These are phyloP conservation scores for Copsychus sechellarum DNA, from an alignment of 2,113 vertebrate genomes.

Conservation along the genomic window DNA sequence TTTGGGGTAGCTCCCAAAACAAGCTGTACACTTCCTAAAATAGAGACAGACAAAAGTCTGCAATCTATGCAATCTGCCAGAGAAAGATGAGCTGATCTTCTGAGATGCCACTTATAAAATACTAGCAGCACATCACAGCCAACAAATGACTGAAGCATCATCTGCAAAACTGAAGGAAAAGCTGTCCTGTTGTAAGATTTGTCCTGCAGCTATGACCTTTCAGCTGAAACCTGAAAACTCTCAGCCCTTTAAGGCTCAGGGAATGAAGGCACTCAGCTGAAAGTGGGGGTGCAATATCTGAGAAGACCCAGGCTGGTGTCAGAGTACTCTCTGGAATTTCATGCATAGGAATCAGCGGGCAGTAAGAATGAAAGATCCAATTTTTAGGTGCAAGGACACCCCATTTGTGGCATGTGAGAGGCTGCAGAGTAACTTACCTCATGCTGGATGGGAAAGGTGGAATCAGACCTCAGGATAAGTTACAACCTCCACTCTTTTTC, in stretches of 20 bases:
- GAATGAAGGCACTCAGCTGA: not conserved
- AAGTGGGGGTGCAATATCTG: not conserved
- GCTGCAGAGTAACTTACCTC: not conserved
- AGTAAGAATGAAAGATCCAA: not conserved
- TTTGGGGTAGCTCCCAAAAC: not conserved
- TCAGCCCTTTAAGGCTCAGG: not conserved
- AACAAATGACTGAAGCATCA: not conserved
- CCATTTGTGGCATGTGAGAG: not conserved
- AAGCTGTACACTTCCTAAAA: slow-evolving; percentile 12
- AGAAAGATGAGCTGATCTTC: not conserved
- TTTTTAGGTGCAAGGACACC: not conserved
- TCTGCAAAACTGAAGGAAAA: not conserved
- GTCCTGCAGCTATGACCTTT: not conserved
- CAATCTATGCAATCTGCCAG: not conserved
- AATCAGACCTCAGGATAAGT: not conserved
- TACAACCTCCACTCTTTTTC: not conserved
- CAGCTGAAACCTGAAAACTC: not conserved
- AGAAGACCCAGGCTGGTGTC: not conserved
- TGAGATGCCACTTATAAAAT: not conserved
- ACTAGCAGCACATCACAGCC: not conserved
- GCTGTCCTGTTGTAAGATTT: not conserved
- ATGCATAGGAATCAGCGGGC: not conserved
- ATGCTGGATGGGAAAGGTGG: not conserved
- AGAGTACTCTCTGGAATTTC: not conserved
- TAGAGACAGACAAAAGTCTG: not conserved